Percentiles rank a stretch among this genome's conserved stretches.
phyloP scores from a whole-genome alignment of 2,888 invertebrate genomes.

The Rotaria magnacalcarata region DNA sequence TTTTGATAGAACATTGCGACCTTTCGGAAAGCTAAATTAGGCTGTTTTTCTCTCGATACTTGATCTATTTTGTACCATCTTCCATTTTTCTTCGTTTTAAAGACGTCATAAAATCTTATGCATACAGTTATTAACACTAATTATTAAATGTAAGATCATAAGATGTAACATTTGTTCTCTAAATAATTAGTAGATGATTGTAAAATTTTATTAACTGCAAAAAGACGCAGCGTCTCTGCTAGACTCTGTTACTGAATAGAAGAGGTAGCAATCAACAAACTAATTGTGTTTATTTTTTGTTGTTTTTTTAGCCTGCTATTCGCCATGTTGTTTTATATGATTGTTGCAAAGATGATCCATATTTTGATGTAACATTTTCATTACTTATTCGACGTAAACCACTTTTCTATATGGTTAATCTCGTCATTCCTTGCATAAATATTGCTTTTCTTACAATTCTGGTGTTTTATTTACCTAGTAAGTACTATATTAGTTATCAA shows the following conservation, averaged over 20 bases:
- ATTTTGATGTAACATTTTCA: conserved; percentile 45
- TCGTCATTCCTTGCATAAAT: conserved; percentile 47
- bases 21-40: not conserved
- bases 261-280: too few relatives aligned
- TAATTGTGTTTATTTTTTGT: not conserved
- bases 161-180: not conserved
- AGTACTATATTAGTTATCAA: not conserved
- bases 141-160: not conserved
- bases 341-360: conserved; percentile 69
- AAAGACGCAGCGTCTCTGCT: too few relatives aligned
- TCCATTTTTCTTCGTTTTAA: not conserved
- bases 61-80: not conserved
- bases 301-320: conserved; percentile 47
- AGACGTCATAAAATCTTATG: too few relatives aligned
- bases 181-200: too few relatives aligned
- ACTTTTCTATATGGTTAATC: conserved; percentile 47
- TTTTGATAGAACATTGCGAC: not conserved
- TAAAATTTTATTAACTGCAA: too few relatives aligned
- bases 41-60: too few relatives aligned
- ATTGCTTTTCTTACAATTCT: conserved; percentile 47
- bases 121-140: too few relatives aligned
- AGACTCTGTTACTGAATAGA: too few relatives aligned
- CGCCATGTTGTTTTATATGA: conserved; percentile 61
- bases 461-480: conserved; percentile 61
- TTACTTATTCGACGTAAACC: conserved; percentile 46